Evolutionary conservation across 2,113 vertebrate genomes (phyloP).

Genomic region (Aythya baeri): DNA sequence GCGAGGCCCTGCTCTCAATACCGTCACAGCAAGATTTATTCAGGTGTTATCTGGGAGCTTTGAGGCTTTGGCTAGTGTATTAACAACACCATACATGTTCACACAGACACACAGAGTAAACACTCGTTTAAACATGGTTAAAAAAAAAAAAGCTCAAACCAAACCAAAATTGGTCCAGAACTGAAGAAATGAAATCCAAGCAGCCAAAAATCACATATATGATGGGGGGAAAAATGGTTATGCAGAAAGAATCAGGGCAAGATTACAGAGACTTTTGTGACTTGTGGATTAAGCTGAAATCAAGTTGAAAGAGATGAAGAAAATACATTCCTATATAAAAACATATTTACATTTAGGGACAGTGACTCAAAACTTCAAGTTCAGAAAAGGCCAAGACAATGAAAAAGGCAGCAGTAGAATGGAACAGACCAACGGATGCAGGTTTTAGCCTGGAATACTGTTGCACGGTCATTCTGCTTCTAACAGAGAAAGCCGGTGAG

Average conservation of each 20-base stretch:
- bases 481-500: constrained; percentile 14
- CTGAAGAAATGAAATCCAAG: constrained; percentile 57
- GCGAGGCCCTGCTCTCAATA: constrained; percentile 24
- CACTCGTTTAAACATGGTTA: constrained; percentile 16
- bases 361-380: neutral
- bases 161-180: constrained; percentile 73
- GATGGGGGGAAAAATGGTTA: neutral
- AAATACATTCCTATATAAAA: constrained; percentile 19
- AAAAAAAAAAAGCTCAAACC: constrained; percentile 10
- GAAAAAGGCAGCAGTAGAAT: neutral
- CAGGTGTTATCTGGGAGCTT: neutral
- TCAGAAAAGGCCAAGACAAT: neutral
- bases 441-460: neutral
- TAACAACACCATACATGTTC: constrained; percentile 41
- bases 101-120: constrained; percentile 44
- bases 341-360: neutral
- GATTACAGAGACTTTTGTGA: neutral
- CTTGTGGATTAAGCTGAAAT: neutral
- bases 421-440: neutral
- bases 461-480: constrained; percentile 42
- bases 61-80: constrained; percentile 61
- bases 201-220: constrained; percentile 43
- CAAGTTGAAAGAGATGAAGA: neutral
- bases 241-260: neutral
- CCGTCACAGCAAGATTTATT: constrained; percentile 7